These are phyloP conservation scores for Beroe ovata DNA, from an alignment of 37 sponge, comb jelly and placozoan species.

Conservation along the genomic window DNA sequence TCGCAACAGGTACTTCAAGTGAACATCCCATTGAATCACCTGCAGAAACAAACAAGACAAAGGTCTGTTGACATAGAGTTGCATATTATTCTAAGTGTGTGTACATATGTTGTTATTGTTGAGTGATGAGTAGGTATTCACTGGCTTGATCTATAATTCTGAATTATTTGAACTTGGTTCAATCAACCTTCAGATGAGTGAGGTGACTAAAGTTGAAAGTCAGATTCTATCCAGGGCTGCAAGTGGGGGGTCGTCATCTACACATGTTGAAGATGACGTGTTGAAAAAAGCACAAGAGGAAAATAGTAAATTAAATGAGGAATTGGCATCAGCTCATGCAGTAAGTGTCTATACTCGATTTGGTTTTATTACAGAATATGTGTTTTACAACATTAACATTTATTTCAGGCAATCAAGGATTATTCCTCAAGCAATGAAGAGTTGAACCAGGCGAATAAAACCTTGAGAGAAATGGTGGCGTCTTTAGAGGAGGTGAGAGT, in stretches of 20 bases:
- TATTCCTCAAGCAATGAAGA: neutral
- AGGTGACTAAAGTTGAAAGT: neutral
- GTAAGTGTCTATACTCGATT: neutral
- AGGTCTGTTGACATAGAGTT: neutral
- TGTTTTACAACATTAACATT: neutral
- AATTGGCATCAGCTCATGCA: neutral
- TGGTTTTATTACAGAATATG: neutral
- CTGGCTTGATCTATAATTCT: too few species aligned
- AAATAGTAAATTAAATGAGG: neutral
- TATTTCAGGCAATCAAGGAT: neutral
- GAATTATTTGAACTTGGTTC: too few species aligned
- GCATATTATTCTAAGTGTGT: too few species aligned
- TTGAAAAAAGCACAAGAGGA: neutral
- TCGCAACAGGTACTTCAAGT: neutral
- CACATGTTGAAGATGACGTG: neutral
- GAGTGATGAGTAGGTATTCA: too few species aligned
- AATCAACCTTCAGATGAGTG: neutral
- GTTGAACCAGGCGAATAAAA: neutral
- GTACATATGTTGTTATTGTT: too few species aligned
- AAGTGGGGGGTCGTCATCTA: neutral
- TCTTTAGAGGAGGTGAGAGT: neutral
- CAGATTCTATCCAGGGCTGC: neutral
- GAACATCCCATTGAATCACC: neutral
- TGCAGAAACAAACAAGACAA: neutral
- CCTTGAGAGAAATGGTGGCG: neutral